These are phyloP conservation scores for Sprattus sprattus DNA, from an alignment of 2,113 vertebrate species.

Conservation along the genomic window DNA sequence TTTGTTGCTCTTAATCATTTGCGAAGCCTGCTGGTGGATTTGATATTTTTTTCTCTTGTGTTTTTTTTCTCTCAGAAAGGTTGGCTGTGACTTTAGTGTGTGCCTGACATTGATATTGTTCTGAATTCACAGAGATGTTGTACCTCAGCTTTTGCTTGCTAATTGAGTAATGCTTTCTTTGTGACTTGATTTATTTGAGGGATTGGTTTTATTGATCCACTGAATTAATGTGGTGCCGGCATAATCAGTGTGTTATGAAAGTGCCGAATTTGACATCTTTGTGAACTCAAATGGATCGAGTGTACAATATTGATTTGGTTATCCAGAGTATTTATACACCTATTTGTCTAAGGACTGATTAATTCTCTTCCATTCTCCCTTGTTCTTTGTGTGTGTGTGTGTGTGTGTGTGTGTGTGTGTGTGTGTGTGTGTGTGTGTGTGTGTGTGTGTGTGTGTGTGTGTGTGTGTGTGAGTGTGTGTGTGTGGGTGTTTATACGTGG, in stretches of 20 bases:
- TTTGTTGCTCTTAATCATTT: constrained; percentile 3
- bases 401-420: constrained; percentile 9
- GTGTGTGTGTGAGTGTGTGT: constrained; percentile 30
- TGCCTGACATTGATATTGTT: constrained; percentile 64
- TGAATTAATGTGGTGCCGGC: constrained; percentile 71
- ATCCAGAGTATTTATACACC: constrained; percentile 71
- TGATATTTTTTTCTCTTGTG: background rate
- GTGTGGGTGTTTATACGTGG: background rate
- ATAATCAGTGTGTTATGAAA: constrained; percentile 68
- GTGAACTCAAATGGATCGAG: constrained; percentile 72
- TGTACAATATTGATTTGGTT: constrained; percentile 70
- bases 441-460: constrained; percentile 38
- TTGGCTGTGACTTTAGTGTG: constrained; percentile 25
- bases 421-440: background rate
- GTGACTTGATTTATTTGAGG: constrained; percentile 72
- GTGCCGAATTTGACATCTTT: constrained; percentile 69
- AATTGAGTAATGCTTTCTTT: constrained; percentile 61
- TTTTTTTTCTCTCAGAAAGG: background rate
- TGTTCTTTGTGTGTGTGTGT: constrained; percentile 33
- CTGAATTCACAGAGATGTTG: constrained; percentile 58
- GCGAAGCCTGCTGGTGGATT: background rate
- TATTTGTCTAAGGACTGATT: constrained; percentile 72
- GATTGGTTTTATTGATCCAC: constrained; percentile 74
- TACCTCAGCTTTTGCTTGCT: constrained; percentile 45
- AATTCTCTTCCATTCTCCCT: constrained; percentile 62